Evolutionary conservation across 2,797 vertebrate genomes (phyloP), one percentile per base, ranked within the genome.

Genomic region (Intellagama lesueurii): DNA sequence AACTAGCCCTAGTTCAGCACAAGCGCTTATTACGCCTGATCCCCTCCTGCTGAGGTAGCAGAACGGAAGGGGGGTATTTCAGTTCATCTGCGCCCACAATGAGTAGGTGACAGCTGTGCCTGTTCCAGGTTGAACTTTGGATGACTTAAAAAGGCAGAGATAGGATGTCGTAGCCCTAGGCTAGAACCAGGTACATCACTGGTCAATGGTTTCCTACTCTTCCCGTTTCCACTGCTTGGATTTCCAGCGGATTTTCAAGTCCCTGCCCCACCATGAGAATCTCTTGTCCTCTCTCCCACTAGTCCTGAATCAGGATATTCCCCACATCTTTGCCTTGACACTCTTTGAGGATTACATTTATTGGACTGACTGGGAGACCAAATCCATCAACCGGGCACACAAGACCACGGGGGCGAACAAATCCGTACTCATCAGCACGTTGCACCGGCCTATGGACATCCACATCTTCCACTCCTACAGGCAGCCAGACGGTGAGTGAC

Each of bases 301-400:
- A 98, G 97, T 98, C 89, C 95, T 98, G 91, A 97, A 96, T 94
- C 97, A 97, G 94, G 99, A 99, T 92, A 99, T 99, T 95, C 99
- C 99, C 0, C 99, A 99, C 97, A 99, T 99, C 97, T 99, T 99
- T 0, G 99, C 99, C 0, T 98, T 99, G 97, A 99, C 99, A 28
- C 97, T 99, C 94, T 99, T 99, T 32, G 99, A 99, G 96, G 99
- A 99, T 94, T 99, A 97, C 91, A 99, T 99, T 92, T 99, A 99
- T 97, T 99, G 99, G 99, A 99, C 99, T 0, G 99, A 99, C 96
- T 99, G 99, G 99, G 99, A 99, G 96, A 99, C 99, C 24, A 99
- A 99, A 93, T 99, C 99, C 76, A 99, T 99, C 96, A 99, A 99
- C 97, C 95, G 98, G 88, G 98, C 98, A 22, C 99, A 99, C 94